Base-by-base conservation (phyloP, 2,888 invertebrate genomes). In the Fabriciana adippe region DNA sequence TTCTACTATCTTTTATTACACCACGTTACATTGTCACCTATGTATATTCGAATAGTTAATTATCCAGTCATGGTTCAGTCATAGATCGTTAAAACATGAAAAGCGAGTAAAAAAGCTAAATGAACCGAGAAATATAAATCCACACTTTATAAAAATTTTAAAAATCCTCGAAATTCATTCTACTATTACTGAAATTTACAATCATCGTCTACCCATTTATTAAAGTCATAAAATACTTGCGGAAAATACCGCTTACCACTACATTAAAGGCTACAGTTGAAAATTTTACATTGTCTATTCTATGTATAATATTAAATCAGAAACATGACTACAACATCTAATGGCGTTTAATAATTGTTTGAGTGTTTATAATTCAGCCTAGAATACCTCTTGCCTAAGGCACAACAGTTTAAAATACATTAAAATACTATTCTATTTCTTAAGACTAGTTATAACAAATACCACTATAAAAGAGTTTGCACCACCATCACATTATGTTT, bases 41-140 rank as follows among this genome's bases (percentile, higher is more conserved):
- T 47, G 65, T 54, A 67, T 79, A 77, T 66, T 85, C 15, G 57
- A 47, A 47, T 14, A 26, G 6, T 61, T 64, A 51, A 56, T 16
- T 15, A 15, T 41, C 35, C 18, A 41, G 41, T 5, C 51, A 63
- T 69, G 90, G 91, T 91, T 91, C 92, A 92, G 91, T 85, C 92
- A 92, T 85, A 84, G 84, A 86, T 78, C 75, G 76, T 76, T 74
- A 77, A 81, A 86, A 90, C 88, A 89, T 76, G 80, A 82, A 89
- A 92, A 91, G 92, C 91, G 86, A 90, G 83, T 84, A 84, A 62
- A 66, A 81, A 78, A 92, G 90, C 89, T 88, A 73, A 88, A 87
- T 81, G 76, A 85, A 85, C 84, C 76, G 79, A 77, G 73, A 80
- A 81, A 79, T 83, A 78, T 80, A 80, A 79, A 72, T 69, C 73